Percentiles rank a stretch among this genome's conserved stretches.
phyloP scores from a whole-genome alignment of 1,140 invertebrate species.

The Chrysomallon squamiferum region DNA sequence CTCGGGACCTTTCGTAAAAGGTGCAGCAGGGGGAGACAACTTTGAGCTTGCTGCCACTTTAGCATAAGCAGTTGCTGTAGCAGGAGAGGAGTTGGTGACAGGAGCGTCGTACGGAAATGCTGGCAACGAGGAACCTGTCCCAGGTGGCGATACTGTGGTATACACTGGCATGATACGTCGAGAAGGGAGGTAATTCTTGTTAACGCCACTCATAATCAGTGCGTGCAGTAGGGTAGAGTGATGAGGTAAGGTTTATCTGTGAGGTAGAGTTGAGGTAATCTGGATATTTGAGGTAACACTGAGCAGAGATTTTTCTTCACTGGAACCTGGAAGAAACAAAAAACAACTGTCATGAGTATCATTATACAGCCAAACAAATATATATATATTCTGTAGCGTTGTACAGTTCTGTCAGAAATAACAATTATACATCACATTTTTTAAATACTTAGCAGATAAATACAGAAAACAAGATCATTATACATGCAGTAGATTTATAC shows the following conservation, averaged over 20 bases:
- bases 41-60: neutral
- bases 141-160: neutral
- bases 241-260: neutral
- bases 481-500: no score
- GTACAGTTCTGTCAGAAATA: no score
- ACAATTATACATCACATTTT: no score
- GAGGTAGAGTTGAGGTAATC: no score
- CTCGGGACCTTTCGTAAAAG: constrained; percentile 3
- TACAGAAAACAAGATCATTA: no score
- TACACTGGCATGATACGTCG: constrained; percentile 6
- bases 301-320: no score
- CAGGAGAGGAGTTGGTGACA: constrained; percentile 1
- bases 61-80: neutral
- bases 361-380: no score
- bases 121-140: neutral
- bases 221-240: neutral
- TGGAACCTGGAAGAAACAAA: no score
- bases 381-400: no score
- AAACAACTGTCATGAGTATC: no score
- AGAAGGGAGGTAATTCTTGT: constrained; percentile 16
- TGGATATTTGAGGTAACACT: no score
- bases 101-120: neutral
- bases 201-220: constrained; percentile 13
- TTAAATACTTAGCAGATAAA: no score
- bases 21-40: constrained; percentile 1